Evolutionary conservation across 2,113 vertebrate genomes (phyloP).

Genomic region (Euleptes europaea): DNA sequence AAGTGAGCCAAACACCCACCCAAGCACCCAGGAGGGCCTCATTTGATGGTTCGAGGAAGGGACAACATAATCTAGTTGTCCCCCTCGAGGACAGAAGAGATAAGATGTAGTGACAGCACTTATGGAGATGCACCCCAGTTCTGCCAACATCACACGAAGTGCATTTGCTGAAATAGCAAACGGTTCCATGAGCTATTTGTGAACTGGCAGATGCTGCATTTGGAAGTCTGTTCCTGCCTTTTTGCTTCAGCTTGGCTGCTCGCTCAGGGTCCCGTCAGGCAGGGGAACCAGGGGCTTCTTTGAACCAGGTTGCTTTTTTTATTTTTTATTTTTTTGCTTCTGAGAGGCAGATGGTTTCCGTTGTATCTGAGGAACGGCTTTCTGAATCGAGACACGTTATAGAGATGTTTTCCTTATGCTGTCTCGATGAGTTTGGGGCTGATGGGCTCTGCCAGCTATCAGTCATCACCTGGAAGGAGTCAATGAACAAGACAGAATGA

Average conservation of each 20-base stretch:
- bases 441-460: not conserved
- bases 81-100: not conserved
- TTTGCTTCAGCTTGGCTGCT: conserved; percentile 24
- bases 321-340: no score
- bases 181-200: not conserved
- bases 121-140: not conserved
- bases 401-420: not conserved
- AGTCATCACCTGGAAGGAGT: not conserved
- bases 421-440: not conserved
- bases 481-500: conserved; percentile 6
- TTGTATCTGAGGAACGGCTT: not conserved
- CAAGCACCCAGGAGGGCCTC: no score
- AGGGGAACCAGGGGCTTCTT: not conserved
- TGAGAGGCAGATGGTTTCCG: not conserved
- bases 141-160: not conserved
- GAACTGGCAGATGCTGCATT: conserved; percentile 33
- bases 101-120: not conserved
- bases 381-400: not conserved
- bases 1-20: no score
- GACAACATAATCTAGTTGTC: not conserved
- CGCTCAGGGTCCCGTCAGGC: not conserved
- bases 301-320: not conserved
- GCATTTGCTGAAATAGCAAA: conserved; percentile 25
- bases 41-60: not conserved
- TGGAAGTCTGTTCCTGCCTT: conserved; percentile 18